phyloP scores from a whole-genome alignment of 1,140 invertebrate genomes.

The Temnothorax curvispinosus region DNA sequence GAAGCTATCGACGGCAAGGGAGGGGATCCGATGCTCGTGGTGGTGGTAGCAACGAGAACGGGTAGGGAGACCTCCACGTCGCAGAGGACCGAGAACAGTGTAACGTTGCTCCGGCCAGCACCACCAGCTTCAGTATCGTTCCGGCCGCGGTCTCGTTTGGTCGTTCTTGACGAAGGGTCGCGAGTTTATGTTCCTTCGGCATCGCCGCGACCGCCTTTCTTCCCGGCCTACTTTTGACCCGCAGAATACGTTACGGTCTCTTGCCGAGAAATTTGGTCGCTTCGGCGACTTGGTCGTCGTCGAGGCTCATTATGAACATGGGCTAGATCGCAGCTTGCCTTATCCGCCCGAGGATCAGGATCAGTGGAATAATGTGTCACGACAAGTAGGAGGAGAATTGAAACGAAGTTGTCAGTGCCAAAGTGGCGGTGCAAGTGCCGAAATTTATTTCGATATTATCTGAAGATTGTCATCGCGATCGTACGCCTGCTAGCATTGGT shows the following conservation, averaged over 20 bases:
- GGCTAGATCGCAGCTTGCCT: conserved; percentile 44
- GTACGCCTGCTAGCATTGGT: conserved; percentile 1
- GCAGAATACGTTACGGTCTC: background rate
- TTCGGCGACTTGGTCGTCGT: background rate
- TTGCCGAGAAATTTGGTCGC: no score
- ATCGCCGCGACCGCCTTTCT: background rate
- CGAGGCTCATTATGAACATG: conserved; percentile 57
- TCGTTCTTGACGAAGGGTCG: conserved; percentile 47
- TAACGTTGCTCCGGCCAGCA: conserved; percentile 76
- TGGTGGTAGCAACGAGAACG: conserved; percentile 38
- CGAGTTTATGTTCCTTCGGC: background rate
- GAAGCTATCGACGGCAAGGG: conserved; percentile 54
- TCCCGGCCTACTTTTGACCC: conserved; percentile 35
- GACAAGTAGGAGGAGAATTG: background rate
- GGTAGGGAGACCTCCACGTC: conserved; percentile 75
- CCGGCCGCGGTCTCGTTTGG: conserved; percentile 78
- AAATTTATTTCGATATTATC: background rate
- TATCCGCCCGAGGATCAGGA: background rate
- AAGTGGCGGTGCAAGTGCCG: background rate
- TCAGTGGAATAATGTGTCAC: conserved; percentile 59
- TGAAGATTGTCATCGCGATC: background rate
- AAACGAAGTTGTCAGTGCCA: conserved; percentile 1
- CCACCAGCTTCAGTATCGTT: conserved; percentile 82
- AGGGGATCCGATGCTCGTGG: conserved; percentile 42
- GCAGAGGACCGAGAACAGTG: conserved; percentile 77